These are phyloP conservation scores for Centropus bengalensis DNA, from an alignment of 2,113 vertebrate genomes.

Conservation along the genomic window DNA sequence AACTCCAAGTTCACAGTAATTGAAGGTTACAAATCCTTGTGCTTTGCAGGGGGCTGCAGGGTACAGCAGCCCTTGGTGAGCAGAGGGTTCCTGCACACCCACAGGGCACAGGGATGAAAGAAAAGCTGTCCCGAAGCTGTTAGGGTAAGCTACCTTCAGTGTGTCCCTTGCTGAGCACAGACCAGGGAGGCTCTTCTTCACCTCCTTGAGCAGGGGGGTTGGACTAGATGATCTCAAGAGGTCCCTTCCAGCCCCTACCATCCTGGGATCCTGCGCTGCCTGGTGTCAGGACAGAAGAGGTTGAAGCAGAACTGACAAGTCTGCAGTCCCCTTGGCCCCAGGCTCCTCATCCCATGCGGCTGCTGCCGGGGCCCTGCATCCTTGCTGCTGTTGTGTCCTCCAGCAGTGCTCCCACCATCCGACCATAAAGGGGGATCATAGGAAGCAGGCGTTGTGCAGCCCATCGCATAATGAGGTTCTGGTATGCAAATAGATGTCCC, in stretches of 20 bases:
- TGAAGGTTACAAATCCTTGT: background rate
- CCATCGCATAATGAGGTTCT: accelerated
- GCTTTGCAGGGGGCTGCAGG: background rate
- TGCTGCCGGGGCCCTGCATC: background rate
- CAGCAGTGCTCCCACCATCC: accelerated
- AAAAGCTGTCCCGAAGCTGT: background rate
- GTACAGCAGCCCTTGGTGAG: background rate
- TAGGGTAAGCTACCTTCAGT: too few relatives aligned
- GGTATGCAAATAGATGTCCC: background rate
- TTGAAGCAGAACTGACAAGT: background rate
- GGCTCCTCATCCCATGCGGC: background rate
- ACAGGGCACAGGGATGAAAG: background rate
- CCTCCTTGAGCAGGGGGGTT: too few relatives aligned
- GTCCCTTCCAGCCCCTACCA: too few relatives aligned
- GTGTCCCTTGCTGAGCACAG: background rate
- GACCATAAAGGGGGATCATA: accelerated
- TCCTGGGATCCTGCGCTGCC: background rate
- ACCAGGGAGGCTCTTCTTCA: background rate
- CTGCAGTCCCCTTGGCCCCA: background rate
- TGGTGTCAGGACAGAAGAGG: background rate
- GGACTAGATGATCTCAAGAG: too few relatives aligned
- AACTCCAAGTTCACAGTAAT: background rate
- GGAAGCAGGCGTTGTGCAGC: background rate
- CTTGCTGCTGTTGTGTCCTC: too few relatives aligned
- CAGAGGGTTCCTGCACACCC: background rate